A percentile compares a stretch with the other conserved stretches of the same genome.
Evolutionary conservation across 1,140 invertebrate species (phyloP).

Genomic region (Scaptomyza hsui): DNA sequence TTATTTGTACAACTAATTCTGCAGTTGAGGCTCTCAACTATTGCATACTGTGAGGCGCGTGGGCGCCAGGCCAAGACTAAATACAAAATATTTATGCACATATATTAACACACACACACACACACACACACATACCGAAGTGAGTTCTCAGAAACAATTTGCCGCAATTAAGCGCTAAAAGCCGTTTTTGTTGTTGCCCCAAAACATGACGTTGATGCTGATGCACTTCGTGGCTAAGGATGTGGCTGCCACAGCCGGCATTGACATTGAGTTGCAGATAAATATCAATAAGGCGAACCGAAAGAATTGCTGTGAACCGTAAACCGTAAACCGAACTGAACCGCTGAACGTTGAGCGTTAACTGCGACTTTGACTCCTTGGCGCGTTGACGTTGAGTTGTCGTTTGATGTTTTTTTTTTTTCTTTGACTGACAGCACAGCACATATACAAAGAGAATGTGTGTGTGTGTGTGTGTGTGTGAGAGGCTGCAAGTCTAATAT

Average conservation of each 20-base stretch:
- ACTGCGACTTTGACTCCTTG: constrained; percentile 55
- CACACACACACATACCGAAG: constrained; percentile 3
- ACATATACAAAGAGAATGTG: constrained; percentile 28
- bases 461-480: constrained; percentile 3
- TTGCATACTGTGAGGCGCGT: constrained; percentile 37
- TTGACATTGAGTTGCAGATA: constrained; percentile 70
- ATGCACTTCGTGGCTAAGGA: constrained; percentile 33
- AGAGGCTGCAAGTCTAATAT: constrained; percentile 56
- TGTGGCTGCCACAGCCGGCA: constrained; percentile 35
- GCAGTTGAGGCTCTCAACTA: constrained; percentile 17
- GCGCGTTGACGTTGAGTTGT: constrained; percentile 71
- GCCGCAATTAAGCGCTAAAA: constrained; percentile 52
- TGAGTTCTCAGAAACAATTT: constrained; percentile 44
- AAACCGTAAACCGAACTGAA: constrained; percentile 13
- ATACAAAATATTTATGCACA: constrained; percentile 19
- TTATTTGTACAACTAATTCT: constrained; percentile 79
- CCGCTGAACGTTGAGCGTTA: constrained; percentile 12
- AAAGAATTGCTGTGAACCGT: constrained; percentile 10
- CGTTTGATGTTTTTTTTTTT: constrained; percentile 55
- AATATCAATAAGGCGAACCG: constrained; percentile 44
- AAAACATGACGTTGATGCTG: constrained; percentile 59
- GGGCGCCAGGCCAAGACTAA: constrained; percentile 21
- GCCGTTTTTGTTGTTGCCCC: constrained; percentile 6
- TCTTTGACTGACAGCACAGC: constrained; percentile 40
- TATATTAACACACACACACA: constrained; percentile 12